Percentiles rank a stretch among this genome's conserved stretches.
Evolutionary conservation across 1,140 invertebrate species (phyloP).

Genomic region (Elysia chlorotica): DNA sequence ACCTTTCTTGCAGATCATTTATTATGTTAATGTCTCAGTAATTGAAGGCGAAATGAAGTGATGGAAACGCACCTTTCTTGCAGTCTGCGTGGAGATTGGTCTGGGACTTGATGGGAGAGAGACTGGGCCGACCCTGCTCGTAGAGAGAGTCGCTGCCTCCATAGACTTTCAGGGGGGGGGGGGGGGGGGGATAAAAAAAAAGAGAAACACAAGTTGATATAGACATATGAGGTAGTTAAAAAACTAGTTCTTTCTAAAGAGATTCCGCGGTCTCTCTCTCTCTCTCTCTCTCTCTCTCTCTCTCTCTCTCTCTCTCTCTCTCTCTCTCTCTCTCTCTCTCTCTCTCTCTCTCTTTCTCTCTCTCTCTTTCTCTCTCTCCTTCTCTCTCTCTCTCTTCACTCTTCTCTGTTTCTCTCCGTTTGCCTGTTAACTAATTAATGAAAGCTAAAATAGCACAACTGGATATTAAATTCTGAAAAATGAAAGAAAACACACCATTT

Average conservation of each 20-base stretch:
- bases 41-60: no score
- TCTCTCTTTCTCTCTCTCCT: conserved; percentile 5
- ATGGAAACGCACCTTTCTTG: no score
- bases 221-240: no score
- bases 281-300: conserved; percentile 5
- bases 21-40: no score
- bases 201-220: no score
- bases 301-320: neutral
- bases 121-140: neutral
- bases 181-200: no score
- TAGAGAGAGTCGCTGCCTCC: neutral
- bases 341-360: conserved; percentile 3
- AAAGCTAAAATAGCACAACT: no score
- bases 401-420: neutral
- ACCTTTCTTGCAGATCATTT: no score
- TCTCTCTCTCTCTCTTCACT: conserved; percentile 1
- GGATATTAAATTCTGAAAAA: no score
- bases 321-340: neutral
- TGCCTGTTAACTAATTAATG: neutral
- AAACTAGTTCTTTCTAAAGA: no score
- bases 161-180: neutral
- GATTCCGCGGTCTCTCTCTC: neutral
- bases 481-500: no score
- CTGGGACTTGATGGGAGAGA: neutral
- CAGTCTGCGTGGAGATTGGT: neutral